phyloP scores from a whole-genome alignment of 2,113 vertebrate genomes.

The Dascyllus trimaculatus region DNA sequence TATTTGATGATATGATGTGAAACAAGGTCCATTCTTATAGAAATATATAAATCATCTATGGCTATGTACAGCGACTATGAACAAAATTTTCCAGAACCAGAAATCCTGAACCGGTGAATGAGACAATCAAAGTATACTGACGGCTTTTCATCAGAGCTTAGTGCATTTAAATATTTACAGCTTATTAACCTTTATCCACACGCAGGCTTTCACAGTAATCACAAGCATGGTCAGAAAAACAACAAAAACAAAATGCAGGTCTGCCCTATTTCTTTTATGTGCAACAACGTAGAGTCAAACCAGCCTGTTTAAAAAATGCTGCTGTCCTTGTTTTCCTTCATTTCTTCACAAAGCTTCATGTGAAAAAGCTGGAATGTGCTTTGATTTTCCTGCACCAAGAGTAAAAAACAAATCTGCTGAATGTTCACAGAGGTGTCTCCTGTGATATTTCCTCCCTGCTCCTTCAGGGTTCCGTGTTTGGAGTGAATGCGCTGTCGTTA shows the following conservation, averaged over 20 bases:
- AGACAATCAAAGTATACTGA: not conserved
- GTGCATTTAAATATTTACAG: conserved; percentile 56
- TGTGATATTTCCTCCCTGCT: too few species aligned
- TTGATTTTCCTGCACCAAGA: not conserved
- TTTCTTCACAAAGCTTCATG: conserved; percentile 6
- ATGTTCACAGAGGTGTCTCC: too few species aligned
- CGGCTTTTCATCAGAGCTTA: not conserved
- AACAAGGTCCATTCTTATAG: conserved; percentile 8
- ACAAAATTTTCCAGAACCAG: conserved; percentile 28
- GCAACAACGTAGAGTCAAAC: not conserved
- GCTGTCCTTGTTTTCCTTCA: conserved; percentile 54
- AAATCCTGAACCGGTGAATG: conserved; percentile 29
- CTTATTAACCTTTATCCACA: not conserved
- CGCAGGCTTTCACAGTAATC: conserved; percentile 42
- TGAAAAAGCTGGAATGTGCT: not conserved
- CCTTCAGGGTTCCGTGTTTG: not conserved
- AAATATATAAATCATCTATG: conserved; percentile 47
- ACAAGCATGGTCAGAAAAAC: not conserved
- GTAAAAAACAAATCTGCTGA: not conserved
- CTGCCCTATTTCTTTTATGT: not conserved
- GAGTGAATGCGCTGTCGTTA: rapidly evolving
- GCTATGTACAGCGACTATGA: conserved; percentile 44
- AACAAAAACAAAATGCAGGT: not conserved
- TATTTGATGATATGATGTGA: conserved; percentile 3
- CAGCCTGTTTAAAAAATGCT: conserved; percentile 28